phyloP scores from a whole-genome alignment of 1,140 invertebrate genomes.

The Caenorhabditis brenneri region DNA sequence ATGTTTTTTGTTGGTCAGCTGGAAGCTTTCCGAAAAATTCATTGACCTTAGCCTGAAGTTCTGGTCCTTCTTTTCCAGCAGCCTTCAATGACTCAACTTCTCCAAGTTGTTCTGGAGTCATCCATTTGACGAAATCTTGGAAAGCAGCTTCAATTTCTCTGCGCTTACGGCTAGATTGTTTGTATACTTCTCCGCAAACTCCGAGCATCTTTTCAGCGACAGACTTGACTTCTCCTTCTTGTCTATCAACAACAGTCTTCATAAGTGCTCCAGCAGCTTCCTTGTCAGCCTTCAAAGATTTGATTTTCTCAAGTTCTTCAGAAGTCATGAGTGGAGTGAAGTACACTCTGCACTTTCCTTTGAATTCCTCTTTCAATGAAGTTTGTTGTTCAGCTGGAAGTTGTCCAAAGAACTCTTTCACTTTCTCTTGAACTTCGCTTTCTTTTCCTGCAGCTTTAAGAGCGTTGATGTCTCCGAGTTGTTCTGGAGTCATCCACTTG shows the following conservation, averaged over 20 bases:
- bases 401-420: slow-evolving; percentile 11
- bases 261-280: slow-evolving; percentile 25
- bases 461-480: slow-evolving; percentile 15
- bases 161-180: neutral
- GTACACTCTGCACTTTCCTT: slow-evolving; percentile 48
- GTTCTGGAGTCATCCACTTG: slow-evolving; percentile 48
- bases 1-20: neutral
- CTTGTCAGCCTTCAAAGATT: neutral
- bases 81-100: neutral
- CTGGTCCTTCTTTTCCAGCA: slow-evolving; percentile 2
- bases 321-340: slow-evolving; percentile 34
- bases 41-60: slow-evolving; percentile 15
- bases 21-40: slow-evolving; percentile 36
- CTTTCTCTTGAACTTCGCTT: neutral
- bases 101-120: slow-evolving; percentile 39
- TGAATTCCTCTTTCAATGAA: slow-evolving; percentile 39
- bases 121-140: slow-evolving; percentile 43
- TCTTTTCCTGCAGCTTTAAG: slow-evolving; percentile 14
- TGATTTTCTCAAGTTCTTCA: slow-evolving; percentile 13
- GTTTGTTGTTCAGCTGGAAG: slow-evolving; percentile 45
- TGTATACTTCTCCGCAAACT: slow-evolving; percentile 38
- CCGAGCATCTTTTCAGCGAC: slow-evolving; percentile 44
- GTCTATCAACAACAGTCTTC: slow-evolving; percentile 21
- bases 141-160: slow-evolving; percentile 23
- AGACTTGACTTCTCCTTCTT: slow-evolving; percentile 36